These are phyloP conservation scores for Tetragnatha versicolor DNA, from an alignment of 1,140 invertebrate species.

Conservation along the genomic window DNA sequence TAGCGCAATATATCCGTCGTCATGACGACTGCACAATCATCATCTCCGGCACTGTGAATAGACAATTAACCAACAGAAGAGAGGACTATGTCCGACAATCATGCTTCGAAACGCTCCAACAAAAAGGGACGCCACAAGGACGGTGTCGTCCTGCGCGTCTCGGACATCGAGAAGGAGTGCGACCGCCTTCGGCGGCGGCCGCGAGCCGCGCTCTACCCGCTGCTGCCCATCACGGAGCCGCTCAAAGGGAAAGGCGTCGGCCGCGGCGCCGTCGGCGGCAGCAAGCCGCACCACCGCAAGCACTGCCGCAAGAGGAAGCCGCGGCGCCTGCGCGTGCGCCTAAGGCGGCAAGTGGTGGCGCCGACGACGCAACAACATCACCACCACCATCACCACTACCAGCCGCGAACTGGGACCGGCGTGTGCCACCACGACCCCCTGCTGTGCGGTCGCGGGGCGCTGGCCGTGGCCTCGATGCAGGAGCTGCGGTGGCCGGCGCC, in stretches of 20 bases:
- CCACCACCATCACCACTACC: slow-evolving; percentile 52
- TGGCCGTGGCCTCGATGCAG: slow-evolving; percentile 34
- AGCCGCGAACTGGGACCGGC: no score
- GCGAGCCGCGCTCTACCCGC: slow-evolving; percentile 37
- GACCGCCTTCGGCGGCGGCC: slow-evolving; percentile 27
- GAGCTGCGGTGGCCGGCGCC: neutral
- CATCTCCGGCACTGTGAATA: no score
- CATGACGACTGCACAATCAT: no score
- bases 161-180: slow-evolving; percentile 45
- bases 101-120: neutral
- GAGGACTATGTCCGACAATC: slow-evolving; percentile 44
- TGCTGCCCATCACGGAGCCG: slow-evolving; percentile 51
- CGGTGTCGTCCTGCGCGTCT: slow-evolving; percentile 43
- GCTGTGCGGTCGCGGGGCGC: slow-evolving; percentile 20
- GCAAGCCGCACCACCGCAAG: slow-evolving; percentile 21
- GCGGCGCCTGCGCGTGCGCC: no score
- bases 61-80: no score
- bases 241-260: slow-evolving; percentile 12
- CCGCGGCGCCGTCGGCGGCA: neutral
- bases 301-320: slow-evolving; percentile 40
- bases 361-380: no score
- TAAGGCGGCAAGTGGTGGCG: no score
- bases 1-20: no score
- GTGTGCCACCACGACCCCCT: slow-evolving; percentile 42
- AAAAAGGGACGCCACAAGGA: slow-evolving; percentile 33